These are phyloP conservation scores for Ostrea edulis DNA, from an alignment of 1,140 invertebrate species.

Conservation along the genomic window DNA sequence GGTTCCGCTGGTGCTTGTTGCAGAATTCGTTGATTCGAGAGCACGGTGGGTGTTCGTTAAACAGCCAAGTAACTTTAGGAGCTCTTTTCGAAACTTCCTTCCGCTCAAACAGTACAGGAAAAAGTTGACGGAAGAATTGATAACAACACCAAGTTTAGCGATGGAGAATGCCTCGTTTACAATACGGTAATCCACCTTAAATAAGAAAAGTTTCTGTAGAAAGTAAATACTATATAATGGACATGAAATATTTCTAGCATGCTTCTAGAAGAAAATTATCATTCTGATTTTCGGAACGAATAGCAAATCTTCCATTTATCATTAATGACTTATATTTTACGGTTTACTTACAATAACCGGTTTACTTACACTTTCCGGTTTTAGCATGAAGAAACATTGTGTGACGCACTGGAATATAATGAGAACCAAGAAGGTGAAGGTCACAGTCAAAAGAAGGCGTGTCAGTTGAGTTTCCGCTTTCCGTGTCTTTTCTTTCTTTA, in stretches of 20 bases:
- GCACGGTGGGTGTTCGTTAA: background rate
- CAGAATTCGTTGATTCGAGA: background rate
- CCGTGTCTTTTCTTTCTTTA: conserved; percentile 10
- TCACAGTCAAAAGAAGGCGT: conserved; percentile 60
- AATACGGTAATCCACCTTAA: conserved; percentile 49
- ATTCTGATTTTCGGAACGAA: too few relatives aligned
- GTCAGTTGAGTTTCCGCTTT: conserved; percentile 64
- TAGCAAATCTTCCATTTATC: too few relatives aligned
- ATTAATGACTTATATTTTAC: too few relatives aligned
- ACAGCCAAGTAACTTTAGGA: background rate
- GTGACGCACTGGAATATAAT: conserved; percentile 65
- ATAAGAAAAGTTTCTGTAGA: background rate
- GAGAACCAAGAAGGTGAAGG: conserved; percentile 66
- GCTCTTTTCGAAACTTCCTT: conserved; percentile 64
- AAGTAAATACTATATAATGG: background rate
- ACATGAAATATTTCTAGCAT: too few relatives aligned
- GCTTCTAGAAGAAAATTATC: too few relatives aligned
- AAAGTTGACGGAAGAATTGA: conserved; percentile 73
- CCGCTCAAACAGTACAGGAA: conserved; percentile 71
- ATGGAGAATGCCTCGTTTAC: conserved; percentile 62
- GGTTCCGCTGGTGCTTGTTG: background rate
- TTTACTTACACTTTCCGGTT: conserved; percentile 8
- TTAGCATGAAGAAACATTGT: conserved; percentile 64
- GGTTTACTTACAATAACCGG: background rate
- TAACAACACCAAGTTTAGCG: conserved; percentile 62